A percentile compares a stretch with the other conserved stretches of the same genome.
Evolutionary conservation across 2,113 vertebrate species (phyloP).

Genomic region (Copsychus sechellarum): DNA sequence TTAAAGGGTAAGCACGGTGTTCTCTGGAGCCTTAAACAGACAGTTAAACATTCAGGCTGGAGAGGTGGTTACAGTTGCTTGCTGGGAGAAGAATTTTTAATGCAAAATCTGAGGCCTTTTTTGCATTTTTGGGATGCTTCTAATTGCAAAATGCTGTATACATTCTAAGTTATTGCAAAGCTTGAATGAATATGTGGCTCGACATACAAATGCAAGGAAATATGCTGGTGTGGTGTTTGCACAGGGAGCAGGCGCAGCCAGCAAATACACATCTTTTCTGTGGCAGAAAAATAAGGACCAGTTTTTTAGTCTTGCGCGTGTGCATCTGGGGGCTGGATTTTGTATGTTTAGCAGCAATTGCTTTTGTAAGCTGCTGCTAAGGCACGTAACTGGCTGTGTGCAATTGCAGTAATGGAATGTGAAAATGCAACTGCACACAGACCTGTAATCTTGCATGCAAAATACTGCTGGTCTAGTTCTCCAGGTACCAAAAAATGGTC

Average conservation of each 20-base stretch:
- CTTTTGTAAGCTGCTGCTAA: slow-evolving; percentile 62
- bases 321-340: slow-evolving; percentile 50
- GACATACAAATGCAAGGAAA: neutral
- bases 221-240: slow-evolving; percentile 16
- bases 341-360: slow-evolving; percentile 56
- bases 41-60: neutral
- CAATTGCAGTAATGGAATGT: slow-evolving; percentile 61
- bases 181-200: slow-evolving; percentile 39
- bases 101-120: slow-evolving; percentile 10
- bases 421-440: slow-evolving; percentile 43
- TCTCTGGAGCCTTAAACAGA: slow-evolving; percentile 18
- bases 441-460: slow-evolving; percentile 57
- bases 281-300: slow-evolving; percentile 54
- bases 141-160: slow-evolving; percentile 21
- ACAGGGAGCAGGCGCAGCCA: slow-evolving; percentile 20
- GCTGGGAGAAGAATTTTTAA: neutral
- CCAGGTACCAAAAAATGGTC: slow-evolving; percentile 50
- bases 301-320: neutral
- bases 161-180: slow-evolving; percentile 23
- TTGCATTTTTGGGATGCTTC: slow-evolving; percentile 44
- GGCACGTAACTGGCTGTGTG: slow-evolving; percentile 55
- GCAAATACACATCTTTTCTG: slow-evolving; percentile 19
- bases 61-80: slow-evolving; percentile 17
- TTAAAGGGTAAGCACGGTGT: slow-evolving; percentile 17
- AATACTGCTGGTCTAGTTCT: slow-evolving; percentile 17